Conservation (phyloP, 2,888 invertebrate genomes). For the Pardosa pseudoannulata region DNA sequence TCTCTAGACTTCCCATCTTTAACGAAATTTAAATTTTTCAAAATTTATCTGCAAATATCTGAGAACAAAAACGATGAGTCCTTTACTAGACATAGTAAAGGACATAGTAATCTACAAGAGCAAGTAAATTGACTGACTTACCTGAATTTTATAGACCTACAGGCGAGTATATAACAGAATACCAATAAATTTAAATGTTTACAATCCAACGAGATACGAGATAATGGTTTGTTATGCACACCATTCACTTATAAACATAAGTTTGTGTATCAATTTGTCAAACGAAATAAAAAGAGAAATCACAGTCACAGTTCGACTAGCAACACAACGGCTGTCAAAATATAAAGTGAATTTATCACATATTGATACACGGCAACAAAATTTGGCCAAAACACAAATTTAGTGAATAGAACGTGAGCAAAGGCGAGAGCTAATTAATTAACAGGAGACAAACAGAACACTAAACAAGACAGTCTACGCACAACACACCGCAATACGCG, state of each 20-base stretch:
- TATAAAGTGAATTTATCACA: slow-evolving; percentile 3
- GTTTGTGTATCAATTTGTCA: neutral
- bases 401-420: neutral
- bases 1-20: too few species aligned
- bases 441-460: neutral
- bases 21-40: too few species aligned
- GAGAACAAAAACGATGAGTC: too few species aligned
- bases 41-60: too few species aligned
- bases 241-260: neutral
- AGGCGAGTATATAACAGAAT: neutral
- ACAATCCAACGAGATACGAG: neutral
- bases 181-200: neutral
- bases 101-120: too few species aligned
- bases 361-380: neutral
- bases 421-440: neutral
- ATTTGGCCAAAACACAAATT: neutral
- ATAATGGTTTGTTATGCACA: neutral
- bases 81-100: too few species aligned
- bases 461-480: neutral
- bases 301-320: slow-evolving; percentile 19
- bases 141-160: too few species aligned
- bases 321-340: slow-evolving; percentile 17
- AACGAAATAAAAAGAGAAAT: too few species aligned
- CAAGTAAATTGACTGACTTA: too few species aligned
- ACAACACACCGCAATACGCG: slow-evolving; percentile 4